A percentile compares a stretch with the other conserved stretches of the same genome.
Evolutionary conservation across 1,140 invertebrate genomes (phyloP).

Genomic region (Bacillus rossius): DNA sequence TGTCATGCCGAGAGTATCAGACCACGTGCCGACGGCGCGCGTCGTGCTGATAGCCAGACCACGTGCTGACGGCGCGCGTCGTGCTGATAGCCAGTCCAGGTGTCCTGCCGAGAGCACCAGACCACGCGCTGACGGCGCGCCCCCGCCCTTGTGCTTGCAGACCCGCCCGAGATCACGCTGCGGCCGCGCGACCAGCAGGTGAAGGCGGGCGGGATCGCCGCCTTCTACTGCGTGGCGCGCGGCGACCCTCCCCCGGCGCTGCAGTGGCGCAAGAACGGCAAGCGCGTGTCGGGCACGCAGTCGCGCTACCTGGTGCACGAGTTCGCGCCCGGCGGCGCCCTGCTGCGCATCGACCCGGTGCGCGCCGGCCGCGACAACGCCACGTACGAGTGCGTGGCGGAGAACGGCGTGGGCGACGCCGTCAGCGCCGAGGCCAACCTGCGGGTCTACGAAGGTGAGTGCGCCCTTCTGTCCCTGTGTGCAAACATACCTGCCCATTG

Average conservation of each 20-base stretch:
- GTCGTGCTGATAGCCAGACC: too few relatives aligned
- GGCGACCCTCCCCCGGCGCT: conserved; percentile 85
- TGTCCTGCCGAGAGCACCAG: too few relatives aligned
- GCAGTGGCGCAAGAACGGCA: conserved; percentile 87
- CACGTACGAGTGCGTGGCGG: conserved; percentile 92
- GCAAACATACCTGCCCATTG: too few relatives aligned
- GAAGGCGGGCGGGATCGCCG: conserved; percentile 82
- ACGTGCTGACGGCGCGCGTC: too few relatives aligned
- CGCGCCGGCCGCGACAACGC: conserved; percentile 76
- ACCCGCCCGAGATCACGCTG: conserved; percentile 85
- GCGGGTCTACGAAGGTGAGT: conserved; percentile 82
- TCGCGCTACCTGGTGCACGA: conserved; percentile 65
- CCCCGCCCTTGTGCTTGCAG: conserved; percentile 53
- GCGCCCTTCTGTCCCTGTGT: too few relatives aligned
- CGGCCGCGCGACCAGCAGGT: conserved; percentile 83
- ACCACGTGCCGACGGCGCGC: too few relatives aligned
- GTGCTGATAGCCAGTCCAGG: too few relatives aligned
- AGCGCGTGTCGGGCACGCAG: conserved; percentile 67
- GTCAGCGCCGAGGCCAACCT: conserved; percentile 84
- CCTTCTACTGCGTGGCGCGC: conserved; percentile 90
- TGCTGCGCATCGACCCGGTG: conserved; percentile 90
- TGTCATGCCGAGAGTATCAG: too few relatives aligned
- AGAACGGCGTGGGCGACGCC: conserved; percentile 93
- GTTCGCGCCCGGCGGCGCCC: conserved; percentile 52
- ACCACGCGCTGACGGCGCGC: background rate